Conservation (phyloP, 92 coral and sea anemone genomes). For the Actinernus sp. region DNA sequence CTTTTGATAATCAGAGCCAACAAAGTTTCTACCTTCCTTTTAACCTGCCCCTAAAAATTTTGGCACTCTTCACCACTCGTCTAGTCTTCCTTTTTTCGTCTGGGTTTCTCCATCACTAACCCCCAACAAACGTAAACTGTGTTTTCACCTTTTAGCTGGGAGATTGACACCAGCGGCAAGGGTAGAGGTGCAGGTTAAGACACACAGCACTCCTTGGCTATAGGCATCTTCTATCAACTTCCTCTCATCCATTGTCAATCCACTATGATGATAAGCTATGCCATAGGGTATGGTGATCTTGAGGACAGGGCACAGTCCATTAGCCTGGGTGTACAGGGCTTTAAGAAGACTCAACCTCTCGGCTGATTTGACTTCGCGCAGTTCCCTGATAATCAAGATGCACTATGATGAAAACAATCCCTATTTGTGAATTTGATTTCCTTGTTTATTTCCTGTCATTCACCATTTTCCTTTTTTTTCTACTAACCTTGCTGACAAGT, state of each 20-base stretch:
- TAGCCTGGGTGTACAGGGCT: conserved; percentile 83
- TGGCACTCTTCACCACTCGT: too few species aligned
- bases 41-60: too few species aligned
- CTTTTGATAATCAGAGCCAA: too few species aligned
- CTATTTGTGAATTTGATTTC: too few species aligned
- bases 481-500: too few species aligned
- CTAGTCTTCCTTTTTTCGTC: too few species aligned
- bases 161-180: conserved; percentile 98
- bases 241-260: conserved; percentile 96
- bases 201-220: conserved; percentile 89
- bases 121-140: too few species aligned
- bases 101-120: too few species aligned
- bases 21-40: too few species aligned
- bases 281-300: conserved; percentile 83
- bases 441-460: too few species aligned
- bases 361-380: conserved; percentile 63
- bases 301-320: conserved; percentile 83
- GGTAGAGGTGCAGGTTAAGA: conserved; percentile 95
- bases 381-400: conserved; percentile 33
- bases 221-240: conserved; percentile 94
- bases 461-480: too few species aligned
- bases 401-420: not conserved
- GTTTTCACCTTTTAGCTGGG: conserved; percentile 99
- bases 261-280: conserved; percentile 95
- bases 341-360: conserved; percentile 75